These are phyloP conservation scores for Propithecus deckenii DNA, from an alignment of 2,797 vertebrate species.

Conservation along the genomic window DNA sequence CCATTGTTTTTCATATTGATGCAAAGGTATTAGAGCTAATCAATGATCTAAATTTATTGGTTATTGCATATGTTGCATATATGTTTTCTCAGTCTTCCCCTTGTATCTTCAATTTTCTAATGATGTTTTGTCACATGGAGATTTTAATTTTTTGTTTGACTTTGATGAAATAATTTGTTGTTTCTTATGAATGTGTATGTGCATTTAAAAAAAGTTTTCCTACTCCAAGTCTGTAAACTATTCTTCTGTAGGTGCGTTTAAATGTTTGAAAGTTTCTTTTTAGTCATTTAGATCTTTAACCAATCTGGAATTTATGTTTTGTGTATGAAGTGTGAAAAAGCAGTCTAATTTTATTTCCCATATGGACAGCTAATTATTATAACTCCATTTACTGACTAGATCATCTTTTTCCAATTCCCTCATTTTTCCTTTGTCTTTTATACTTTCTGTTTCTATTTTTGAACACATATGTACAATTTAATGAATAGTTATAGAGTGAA, in stretches of 20 bases:
- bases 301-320: slow-evolving; percentile 36
- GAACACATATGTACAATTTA: not conserved
- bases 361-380: not conserved
- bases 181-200: not conserved
- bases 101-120: not conserved
- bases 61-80: not conserved
- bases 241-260: not conserved
- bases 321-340: not conserved
- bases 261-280: not conserved
- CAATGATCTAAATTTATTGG: not conserved
- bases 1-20: not conserved
- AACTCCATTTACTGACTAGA: not conserved
- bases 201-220: not conserved
- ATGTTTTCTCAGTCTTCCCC: not conserved
- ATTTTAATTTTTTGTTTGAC: not conserved
- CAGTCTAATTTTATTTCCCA: slow-evolving; percentile 19
- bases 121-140: not conserved
- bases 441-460: not conserved
- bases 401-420: not conserved
- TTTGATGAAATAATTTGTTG: not conserved
- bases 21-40: not conserved
- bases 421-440: not conserved
- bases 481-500: not conserved
- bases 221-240: not conserved
- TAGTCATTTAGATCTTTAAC: not conserved